Evolutionary conservation across 2,797 vertebrate genomes (phyloP), one percentile per base, ranked within the genome.

Genomic region (Malacoraja senta): DNA sequence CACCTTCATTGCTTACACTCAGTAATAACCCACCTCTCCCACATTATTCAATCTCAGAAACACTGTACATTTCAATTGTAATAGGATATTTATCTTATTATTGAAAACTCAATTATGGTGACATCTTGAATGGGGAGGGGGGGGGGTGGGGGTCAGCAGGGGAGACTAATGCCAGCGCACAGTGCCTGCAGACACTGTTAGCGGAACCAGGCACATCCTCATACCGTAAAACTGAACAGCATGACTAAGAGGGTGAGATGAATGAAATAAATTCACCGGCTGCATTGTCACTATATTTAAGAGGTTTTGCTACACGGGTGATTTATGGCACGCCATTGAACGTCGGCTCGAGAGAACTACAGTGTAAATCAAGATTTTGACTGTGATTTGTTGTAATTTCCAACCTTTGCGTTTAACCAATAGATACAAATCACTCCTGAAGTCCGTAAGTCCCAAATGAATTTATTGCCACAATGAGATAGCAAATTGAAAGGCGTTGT

Each of bases 71-170:
- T 76, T 76, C 90, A 92, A 92, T 92, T 92, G 76, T 53, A 92
- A 76, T 92, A 71, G 90, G 38, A 92, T 76, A 92, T 92, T 76
- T 92, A 92, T 92, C 90, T 92, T 92, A 58, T 92, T 92, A 92
- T 92, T 92, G 90, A 76, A 44, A 92, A 92, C 90, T 92, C 90
- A 92, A 76, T 92, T 92, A 92, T 76, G 38, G 90, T 76, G 90
- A 38, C 90, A 58, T 92, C 71, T 53, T 74, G 72, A 38, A 53
- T 29, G 4, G 24, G 76, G 71, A 4, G 26, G 4, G 24, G 58
- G 71, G 44, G 44, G 38, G 38, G 26, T 1, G 21, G 74, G 38
- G 38, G 90, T 92, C 68, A 76, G 68, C 58, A 53, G 71, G 74
- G 90, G 72, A 92, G 38, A 92, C 68, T 74, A 92, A 92, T 92